Percentiles rank a stretch among this genome's conserved stretches.
Conservation (phyloP, 2,113 vertebrate genomes). For the Siphamia tubifer region DNA sequence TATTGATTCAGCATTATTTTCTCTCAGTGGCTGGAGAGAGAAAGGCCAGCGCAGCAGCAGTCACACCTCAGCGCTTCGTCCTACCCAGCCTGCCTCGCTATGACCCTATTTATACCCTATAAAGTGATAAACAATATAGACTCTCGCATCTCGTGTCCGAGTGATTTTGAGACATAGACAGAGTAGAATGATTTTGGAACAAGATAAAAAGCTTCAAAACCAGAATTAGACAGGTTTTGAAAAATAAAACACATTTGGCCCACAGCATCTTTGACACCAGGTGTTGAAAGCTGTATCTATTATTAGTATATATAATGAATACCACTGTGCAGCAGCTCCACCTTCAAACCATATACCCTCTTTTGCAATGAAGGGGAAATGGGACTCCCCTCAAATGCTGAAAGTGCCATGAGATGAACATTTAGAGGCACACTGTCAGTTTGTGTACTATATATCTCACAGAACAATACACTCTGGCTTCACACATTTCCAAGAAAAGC, state of each 20-base stretch:
- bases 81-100: not conserved
- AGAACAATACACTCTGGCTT: slow-evolving; percentile 27
- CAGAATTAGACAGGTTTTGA: slow-evolving; percentile 4
- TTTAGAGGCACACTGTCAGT: slow-evolving; percentile 23
- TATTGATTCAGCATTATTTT: slow-evolving; percentile 81
- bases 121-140: slow-evolving; percentile 19
- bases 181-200: not conserved
- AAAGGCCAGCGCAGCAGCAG: slow-evolving; percentile 73
- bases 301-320: slow-evolving; percentile 27
- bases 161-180: slow-evolving; percentile 1
- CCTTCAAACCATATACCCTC: not conserved
- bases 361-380: not conserved
- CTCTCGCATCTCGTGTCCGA: slow-evolving; percentile 10
- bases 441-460: slow-evolving; percentile 16
- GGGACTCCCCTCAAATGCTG: not conserved
- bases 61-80: slow-evolving; percentile 61
- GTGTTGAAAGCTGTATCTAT: slow-evolving; percentile 21
- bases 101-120: slow-evolving; percentile 30
- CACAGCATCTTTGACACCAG: not conserved
- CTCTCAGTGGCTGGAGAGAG: slow-evolving; percentile 68
- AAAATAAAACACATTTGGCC: not conserved
- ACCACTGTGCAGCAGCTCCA: not conserved
- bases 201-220: not conserved
- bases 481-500: slow-evolving; percentile 42
- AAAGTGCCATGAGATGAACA: not conserved